These are phyloP conservation scores for Sporophila hypoxantha DNA, from an alignment of 2,113 vertebrate species.

Conservation along the genomic window DNA sequence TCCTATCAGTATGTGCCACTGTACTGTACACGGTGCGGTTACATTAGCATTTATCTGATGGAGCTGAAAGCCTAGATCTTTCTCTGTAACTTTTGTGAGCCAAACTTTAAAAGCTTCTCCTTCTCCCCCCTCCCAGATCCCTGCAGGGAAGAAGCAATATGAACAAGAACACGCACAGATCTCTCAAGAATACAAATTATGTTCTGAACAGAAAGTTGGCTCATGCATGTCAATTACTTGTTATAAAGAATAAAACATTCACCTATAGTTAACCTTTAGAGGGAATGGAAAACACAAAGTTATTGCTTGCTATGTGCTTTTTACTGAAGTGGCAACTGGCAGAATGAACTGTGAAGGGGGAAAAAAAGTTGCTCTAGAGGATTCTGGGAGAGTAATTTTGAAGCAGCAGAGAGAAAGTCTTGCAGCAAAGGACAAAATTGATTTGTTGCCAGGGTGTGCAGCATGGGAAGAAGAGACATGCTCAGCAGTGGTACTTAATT, in stretches of 20 bases:
- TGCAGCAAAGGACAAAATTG: conserved; percentile 27
- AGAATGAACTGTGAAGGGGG: background rate
- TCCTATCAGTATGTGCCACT: conserved; percentile 8
- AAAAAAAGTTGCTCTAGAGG: background rate
- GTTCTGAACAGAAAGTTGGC: conserved; percentile 50
- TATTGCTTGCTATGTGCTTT: conserved; percentile 12
- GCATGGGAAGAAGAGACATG: conserved; percentile 15
- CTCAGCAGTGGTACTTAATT: conserved; percentile 15
- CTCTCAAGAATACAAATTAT: conserved; percentile 55
- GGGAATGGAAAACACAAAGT: conserved; percentile 34
- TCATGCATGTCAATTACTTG: conserved; percentile 35
- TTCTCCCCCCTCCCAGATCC: background rate
- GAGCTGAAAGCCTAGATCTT: conserved; percentile 40
- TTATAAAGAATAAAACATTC: conserved; percentile 49
- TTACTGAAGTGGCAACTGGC: conserved; percentile 31
- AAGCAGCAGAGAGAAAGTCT: background rate
- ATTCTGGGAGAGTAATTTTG: conserved; percentile 37
- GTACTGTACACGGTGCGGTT: background rate
- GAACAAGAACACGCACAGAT: conserved; percentile 26
- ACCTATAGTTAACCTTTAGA: conserved; percentile 46
- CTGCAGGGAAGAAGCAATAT: conserved; percentile 39
- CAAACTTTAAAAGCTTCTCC: conserved; percentile 49
- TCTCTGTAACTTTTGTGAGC: conserved; percentile 30
- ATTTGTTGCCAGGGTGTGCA: conserved; percentile 34
- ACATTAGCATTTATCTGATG: conserved; percentile 37